Evolutionary conservation across 2,888 invertebrate species (phyloP), one percentile per base, ranked within the genome.

Genomic region (Troides helena): DNA sequence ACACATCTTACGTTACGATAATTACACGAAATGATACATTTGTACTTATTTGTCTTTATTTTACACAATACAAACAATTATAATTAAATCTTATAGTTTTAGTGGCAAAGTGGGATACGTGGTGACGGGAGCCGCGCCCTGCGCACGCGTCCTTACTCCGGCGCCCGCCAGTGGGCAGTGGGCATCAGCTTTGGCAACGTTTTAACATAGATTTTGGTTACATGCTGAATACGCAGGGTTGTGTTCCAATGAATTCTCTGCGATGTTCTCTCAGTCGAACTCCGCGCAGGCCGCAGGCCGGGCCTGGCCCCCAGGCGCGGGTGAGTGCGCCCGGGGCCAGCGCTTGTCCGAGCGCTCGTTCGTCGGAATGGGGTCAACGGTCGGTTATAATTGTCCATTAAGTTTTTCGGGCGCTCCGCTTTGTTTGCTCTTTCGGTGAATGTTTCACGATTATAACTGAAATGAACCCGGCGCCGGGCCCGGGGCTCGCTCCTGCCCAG

Each of bases 61-160:
- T 60, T 67, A 62, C 56, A 76, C 75, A 77, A 77, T 76, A 79
- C 77, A 77, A 68, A 73, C 72, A 75, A 78, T 79, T 68, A 73
- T 70, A 36, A 72, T 76, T 69, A 77, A 63, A 67, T 70, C 67
- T 67, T 74, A 76, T 39, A 77, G 77, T 76, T 80, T 87, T 88
- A 79, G 85, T 89, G 89, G 89, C 89, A 88, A 86, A 86, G 80
- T 86, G 87, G 84, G 90, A 90, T 90, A 90, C 87, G 88, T 88
- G 79, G 78, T 14, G 83, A 39, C 39, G 8, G 10, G 39, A 7
- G 8, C 1, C 8, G 39, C 7, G 10, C 1, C 10, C 7, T 5
- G 30, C 30, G 30, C 30, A 30, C 30, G 30, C 30, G 4, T 23
- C 21, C 57, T 21, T 21, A 43, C 60, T 39, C 39, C 43, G 50